Evolutionary conservation across 2,113 vertebrate species (phyloP).

Genomic region (Microtus pennsylvanicus): DNA sequence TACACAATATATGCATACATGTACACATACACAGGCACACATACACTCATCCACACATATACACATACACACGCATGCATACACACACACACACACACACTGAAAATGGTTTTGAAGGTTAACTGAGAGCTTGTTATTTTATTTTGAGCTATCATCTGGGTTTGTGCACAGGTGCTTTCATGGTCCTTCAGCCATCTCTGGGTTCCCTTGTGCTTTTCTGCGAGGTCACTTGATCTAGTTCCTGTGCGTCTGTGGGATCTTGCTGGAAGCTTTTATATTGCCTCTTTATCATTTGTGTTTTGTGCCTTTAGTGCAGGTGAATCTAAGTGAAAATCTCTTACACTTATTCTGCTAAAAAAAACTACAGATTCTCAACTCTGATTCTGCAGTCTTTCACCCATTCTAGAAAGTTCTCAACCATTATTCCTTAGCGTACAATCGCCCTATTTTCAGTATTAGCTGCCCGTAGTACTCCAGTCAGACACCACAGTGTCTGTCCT

Average conservation of each 20-base stretch:
- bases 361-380: background rate
- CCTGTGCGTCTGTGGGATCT: background rate
- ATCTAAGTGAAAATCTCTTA: background rate
- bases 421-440: background rate
- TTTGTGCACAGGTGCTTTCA: background rate
- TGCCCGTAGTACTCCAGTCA: background rate
- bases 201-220: background rate
- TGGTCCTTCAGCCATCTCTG: background rate
- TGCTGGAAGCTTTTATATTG: background rate
- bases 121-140: background rate
- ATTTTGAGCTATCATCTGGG: background rate
- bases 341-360: constrained; percentile 3
- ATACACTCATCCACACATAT: background rate
- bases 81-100: background rate
- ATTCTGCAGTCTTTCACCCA: background rate
- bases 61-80: background rate
- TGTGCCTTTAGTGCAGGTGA: background rate
- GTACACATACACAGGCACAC: accelerated
- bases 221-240: background rate
- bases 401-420: background rate
- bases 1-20: background rate
- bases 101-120: background rate
- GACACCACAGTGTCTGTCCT: background rate
- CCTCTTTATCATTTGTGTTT: background rate
- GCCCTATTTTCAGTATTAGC: background rate